Conservation (phyloP, 2,888 invertebrate genomes). For the Brachyptera risi region DNA sequence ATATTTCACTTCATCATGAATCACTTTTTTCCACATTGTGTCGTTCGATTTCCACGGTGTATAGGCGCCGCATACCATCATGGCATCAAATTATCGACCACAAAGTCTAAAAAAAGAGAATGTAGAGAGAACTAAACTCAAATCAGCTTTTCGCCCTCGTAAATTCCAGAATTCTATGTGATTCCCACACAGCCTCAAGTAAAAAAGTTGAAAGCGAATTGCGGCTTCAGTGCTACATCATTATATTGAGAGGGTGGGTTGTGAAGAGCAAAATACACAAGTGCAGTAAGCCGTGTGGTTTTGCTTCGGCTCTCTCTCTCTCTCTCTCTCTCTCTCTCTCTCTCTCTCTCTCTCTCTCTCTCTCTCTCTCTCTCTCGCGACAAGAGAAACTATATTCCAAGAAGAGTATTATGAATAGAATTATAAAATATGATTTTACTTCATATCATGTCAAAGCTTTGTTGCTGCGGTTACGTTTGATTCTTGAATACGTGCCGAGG, state of each 20-base stretch:
- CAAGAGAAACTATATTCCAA: neutral
- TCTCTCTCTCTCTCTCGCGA: no score
- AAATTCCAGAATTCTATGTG: neutral
- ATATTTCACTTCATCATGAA: neutral
- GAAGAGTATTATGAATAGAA: neutral
- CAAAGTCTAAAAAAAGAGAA: constrained; percentile 2
- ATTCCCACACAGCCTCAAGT: neutral
- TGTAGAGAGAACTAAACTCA: neutral
- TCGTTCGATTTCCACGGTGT: neutral
- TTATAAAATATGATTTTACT: constrained; percentile 5
- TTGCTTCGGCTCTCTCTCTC: no score
- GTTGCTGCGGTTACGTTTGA: constrained; percentile 8
- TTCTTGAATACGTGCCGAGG: no score
- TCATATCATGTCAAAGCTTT: constrained; percentile 5
- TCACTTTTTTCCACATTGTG: constrained; percentile 13
- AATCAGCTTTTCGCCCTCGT: constrained; percentile 1
- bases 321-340: no score
- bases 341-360: no score
- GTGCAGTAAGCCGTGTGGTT: no score
- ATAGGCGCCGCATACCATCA: neutral
- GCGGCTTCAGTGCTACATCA: neutral
- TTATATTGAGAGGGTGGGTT: neutral
- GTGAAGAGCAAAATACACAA: no score
- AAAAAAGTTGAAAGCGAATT: constrained; percentile 1
- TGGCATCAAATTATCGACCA: constrained; percentile 3